Evolutionary conservation across 1,140 invertebrate genomes (phyloP).

Genomic region (Drosophila kikkawai): DNA sequence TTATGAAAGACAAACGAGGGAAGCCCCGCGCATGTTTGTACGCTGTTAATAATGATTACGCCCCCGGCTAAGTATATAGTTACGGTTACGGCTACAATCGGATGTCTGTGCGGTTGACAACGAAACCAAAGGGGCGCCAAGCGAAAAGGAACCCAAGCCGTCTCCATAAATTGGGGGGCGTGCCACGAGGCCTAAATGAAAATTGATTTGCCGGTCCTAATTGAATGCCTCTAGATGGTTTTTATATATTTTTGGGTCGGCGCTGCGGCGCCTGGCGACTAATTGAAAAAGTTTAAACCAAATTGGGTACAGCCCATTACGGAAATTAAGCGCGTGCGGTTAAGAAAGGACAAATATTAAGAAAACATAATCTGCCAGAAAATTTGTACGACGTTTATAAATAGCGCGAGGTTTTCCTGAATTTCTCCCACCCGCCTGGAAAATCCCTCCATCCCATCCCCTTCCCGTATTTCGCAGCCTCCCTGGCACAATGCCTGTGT

Average conservation of each 20-base stretch:
- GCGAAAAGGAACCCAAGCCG: slow-evolving; percentile 4
- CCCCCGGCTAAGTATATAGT: slow-evolving; percentile 50
- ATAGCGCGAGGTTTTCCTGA: slow-evolving; percentile 50
- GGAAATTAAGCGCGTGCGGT: slow-evolving; percentile 83
- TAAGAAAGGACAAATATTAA: slow-evolving; percentile 67
- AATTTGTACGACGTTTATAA: slow-evolving; percentile 76
- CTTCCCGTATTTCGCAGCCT: slow-evolving; percentile 2
- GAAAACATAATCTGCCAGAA: slow-evolving; percentile 80
- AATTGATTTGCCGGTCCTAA: slow-evolving; percentile 74
- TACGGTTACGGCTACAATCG: slow-evolving; percentile 57
- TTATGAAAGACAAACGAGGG: slow-evolving; percentile 73
- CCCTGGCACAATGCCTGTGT: slow-evolving; percentile 54
- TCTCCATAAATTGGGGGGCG: slow-evolving; percentile 27
- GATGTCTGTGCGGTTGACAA: slow-evolving; percentile 65
- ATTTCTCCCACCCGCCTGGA: not conserved
- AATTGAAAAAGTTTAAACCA: slow-evolving; percentile 81
- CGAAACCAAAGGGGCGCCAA: not conserved
- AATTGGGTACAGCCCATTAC: slow-evolving; percentile 68
- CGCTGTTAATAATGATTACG: slow-evolving; percentile 81
- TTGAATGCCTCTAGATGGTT: slow-evolving; percentile 67
- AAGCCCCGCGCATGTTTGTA: slow-evolving; percentile 48
- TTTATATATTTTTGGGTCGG: slow-evolving; percentile 38
- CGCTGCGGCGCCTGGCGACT: slow-evolving; percentile 25
- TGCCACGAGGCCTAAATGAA: slow-evolving; percentile 56
- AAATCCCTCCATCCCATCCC: not conserved